Percentiles rank a stretch among this genome's conserved stretches.
Conservation (phyloP, 2,888 invertebrate species). For the Lamellibrachia satsuma region DNA sequence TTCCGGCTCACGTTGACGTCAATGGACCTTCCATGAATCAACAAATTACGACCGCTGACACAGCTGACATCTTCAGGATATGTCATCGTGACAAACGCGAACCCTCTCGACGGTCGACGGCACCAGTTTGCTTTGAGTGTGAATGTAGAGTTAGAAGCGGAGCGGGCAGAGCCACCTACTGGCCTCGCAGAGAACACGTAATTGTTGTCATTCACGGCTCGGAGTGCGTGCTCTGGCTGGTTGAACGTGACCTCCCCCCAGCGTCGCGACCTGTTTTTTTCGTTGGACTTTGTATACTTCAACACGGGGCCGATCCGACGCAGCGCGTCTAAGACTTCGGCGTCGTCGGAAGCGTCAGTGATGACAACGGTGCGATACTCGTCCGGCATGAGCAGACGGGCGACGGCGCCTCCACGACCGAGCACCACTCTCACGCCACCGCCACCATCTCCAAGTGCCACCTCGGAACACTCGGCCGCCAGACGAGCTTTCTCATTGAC, state of each 20-base stretch:
- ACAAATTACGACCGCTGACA: not conserved
- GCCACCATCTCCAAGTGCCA: not conserved
- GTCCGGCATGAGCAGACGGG: constrained; percentile 19
- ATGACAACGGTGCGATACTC: constrained; percentile 21
- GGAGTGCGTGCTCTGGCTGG: not conserved
- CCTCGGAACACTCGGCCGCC: not conserved
- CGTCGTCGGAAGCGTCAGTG: not conserved
- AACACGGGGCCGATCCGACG: not conserved
- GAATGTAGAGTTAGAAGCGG: not conserved
- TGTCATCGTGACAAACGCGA: not conserved
- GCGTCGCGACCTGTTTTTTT: not conserved
- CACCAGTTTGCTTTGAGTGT: not conserved
- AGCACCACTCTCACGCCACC: constrained; percentile 20
- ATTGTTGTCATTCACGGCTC: not conserved
- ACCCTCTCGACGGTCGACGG: not conserved
- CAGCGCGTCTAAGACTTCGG: not conserved
- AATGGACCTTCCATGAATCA: not conserved
- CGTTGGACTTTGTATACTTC: not conserved
- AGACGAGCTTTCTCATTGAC: not conserved
- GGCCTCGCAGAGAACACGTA: not conserved
- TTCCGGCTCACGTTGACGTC: not conserved
- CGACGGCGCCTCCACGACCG: not conserved
- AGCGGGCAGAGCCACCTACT: not conserved
- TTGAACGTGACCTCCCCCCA: constrained; percentile 23
- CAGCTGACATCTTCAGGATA: not conserved